Evolutionary conservation across 37 sponge, comb jelly and placozoan genomes (phyloP).

Genomic region (Ianthella basta): DNA sequence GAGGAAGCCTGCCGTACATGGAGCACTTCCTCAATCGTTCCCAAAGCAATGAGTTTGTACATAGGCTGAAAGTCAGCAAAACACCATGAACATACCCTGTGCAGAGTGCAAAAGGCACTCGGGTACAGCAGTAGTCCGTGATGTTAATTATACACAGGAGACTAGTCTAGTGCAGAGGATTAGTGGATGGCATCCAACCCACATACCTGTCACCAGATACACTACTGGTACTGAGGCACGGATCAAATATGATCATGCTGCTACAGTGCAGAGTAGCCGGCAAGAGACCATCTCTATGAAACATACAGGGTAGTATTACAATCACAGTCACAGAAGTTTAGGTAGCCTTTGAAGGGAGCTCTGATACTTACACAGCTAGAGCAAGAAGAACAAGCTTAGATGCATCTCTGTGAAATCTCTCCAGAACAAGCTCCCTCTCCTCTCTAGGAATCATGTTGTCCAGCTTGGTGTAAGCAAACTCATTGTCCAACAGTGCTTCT

Average conservation of each 20-base stretch:
- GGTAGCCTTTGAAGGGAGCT: background rate
- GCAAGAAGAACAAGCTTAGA: background rate
- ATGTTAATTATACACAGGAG: no score
- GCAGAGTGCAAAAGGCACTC: no score
- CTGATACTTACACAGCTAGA: background rate
- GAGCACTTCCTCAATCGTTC: slow-evolving; percentile 3
- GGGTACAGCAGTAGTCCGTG: no score
- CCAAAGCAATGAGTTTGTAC: background rate
- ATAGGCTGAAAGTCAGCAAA: background rate
- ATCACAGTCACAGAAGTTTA: background rate
- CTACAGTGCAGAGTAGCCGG: background rate
- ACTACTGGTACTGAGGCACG: background rate
- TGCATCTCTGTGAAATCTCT: background rate
- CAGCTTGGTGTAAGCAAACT: background rate
- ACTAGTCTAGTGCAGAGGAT: no score
- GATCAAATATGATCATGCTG: background rate
- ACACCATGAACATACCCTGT: background rate
- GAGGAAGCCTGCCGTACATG: background rate
- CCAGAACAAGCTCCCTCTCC: background rate
- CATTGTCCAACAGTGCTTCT: background rate
- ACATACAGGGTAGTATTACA: background rate
- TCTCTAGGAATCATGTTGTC: background rate
- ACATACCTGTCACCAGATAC: background rate
- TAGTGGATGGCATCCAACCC: background rate
- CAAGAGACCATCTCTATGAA: background rate